Conservation (phyloP, 2,797 vertebrate species). For the Pangasius sanitwongsei region DNA sequence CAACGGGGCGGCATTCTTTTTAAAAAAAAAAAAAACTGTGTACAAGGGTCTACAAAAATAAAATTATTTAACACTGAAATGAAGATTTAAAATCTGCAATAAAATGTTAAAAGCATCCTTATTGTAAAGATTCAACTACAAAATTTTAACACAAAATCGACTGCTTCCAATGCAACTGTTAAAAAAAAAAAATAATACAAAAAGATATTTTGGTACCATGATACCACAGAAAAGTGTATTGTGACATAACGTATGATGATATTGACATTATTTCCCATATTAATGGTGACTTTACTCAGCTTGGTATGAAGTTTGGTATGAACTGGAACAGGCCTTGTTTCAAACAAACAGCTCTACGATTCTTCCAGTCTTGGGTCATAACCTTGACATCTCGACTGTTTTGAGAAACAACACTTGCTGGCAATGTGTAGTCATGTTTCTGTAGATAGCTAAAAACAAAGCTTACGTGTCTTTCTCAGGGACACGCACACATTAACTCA, state of each 20-base stretch:
- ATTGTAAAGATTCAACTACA: no score
- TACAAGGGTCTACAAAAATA: neutral
- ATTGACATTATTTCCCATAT: no score
- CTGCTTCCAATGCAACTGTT: neutral
- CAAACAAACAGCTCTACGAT: neutral
- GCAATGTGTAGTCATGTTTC: conserved; percentile 37
- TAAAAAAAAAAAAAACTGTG: neutral
- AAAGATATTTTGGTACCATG: neutral
- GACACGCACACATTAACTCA: neutral
- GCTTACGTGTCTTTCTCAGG: conserved; percentile 14
- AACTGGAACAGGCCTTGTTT: conserved; percentile 5
- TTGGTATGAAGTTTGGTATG: neutral
- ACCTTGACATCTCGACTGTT: conserved; percentile 51
- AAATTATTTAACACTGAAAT: neutral
- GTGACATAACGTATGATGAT: no score
- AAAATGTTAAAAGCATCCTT: neutral
- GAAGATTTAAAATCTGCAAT: neutral
- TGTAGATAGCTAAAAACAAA: conserved; percentile 37
- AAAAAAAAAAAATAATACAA: neutral
- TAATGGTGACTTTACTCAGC: neutral
- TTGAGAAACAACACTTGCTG: conserved; percentile 47
- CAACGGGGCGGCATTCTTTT: neutral
- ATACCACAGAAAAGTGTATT: neutral
- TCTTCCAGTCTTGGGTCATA: conserved; percentile 29
- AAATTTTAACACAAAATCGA: no score